Percentiles rank a stretch among this genome's conserved stretches.
phyloP scores from a whole-genome alignment of 1,140 invertebrate species.

The Hypsibius dujardini region DNA sequence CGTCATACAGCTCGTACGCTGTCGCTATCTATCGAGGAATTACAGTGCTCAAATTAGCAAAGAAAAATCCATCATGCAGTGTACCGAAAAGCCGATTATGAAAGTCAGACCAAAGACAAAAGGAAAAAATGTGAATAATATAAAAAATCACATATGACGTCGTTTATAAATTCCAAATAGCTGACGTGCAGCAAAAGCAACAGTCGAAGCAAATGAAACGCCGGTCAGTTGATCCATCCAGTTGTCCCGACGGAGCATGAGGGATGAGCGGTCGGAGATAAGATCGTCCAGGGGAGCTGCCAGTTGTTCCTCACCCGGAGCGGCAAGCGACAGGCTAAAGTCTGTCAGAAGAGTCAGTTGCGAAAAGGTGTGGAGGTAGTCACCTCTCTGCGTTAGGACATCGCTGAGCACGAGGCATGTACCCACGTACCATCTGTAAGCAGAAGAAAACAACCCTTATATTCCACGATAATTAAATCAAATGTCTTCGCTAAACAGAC shows the following conservation, averaged over 20 bases:
- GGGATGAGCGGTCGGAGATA: background rate
- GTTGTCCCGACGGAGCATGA: background rate
- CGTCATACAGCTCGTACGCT: no score
- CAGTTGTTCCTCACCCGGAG: background rate
- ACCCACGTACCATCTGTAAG: background rate
- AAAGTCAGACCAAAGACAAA: no score
- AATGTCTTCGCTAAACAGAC: background rate
- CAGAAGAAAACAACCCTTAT: background rate
- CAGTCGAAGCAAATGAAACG: background rate
- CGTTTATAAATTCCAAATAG: no score
- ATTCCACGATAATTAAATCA: background rate
- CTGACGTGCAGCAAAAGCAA: background rate
- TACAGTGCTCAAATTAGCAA: no score
- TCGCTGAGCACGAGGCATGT: background rate
- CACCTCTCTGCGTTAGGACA: background rate
- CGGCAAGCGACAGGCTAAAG: background rate
- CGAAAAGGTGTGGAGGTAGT: background rate
- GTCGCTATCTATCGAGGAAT: no score
- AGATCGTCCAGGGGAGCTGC: background rate
- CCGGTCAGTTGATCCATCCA: background rate
- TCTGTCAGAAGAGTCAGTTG: background rate
- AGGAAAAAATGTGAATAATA: no score
- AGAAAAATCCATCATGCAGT: no score
- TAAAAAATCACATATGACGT: no score
- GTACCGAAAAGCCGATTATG: no score